A percentile compares a stretch with the other conserved stretches of the same genome.
Evolutionary conservation across 2,888 invertebrate species (phyloP).

Genomic region (Drosophila diplacantha): DNA sequence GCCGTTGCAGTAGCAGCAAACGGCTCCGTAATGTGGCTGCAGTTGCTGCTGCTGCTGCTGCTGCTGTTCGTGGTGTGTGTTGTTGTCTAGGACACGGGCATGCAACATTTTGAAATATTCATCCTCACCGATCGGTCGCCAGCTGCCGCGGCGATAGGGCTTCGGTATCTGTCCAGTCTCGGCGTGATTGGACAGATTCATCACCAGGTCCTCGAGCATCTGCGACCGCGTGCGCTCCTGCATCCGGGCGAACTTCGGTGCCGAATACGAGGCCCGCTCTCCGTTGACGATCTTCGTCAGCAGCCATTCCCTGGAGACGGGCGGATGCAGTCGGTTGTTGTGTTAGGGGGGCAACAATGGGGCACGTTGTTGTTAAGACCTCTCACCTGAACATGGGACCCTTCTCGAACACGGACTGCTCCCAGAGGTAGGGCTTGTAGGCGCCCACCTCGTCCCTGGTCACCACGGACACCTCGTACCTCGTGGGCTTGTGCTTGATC

Average conservation of each 20-base stretch:
- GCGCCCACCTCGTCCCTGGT: conserved; percentile 96
- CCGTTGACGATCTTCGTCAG: conserved; percentile 96
- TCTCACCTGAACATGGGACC: conserved; percentile 92
- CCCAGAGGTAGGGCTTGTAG: conserved; percentile 97
- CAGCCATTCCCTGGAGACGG: conserved; percentile 86
- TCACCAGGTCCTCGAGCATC: conserved; percentile 96
- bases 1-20: conserved; percentile 52
- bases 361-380: too few relatives aligned
- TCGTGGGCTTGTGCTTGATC: conserved; percentile 90
- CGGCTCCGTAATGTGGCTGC: conserved; percentile 34
- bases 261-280: conserved; percentile 94
- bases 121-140: conserved; percentile 90
- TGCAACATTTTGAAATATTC: conserved; percentile 76
- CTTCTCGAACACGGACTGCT: conserved; percentile 95
- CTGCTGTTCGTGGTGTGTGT: conserved; percentile 52
- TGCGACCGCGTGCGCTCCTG: conserved; percentile 94
- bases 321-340: background rate
- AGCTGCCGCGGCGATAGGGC: conserved; percentile 93
- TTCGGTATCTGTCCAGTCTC: conserved; percentile 97
- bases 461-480: conserved; percentile 94
- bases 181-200: conserved; percentile 94
- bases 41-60: conserved; percentile 44
- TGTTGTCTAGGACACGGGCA: conserved; percentile 73
- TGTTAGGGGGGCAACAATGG: background rate
- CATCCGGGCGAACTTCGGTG: conserved; percentile 96